Conservation (phyloP, 1,140 invertebrate species). For the Papilio aristodemus region DNA sequence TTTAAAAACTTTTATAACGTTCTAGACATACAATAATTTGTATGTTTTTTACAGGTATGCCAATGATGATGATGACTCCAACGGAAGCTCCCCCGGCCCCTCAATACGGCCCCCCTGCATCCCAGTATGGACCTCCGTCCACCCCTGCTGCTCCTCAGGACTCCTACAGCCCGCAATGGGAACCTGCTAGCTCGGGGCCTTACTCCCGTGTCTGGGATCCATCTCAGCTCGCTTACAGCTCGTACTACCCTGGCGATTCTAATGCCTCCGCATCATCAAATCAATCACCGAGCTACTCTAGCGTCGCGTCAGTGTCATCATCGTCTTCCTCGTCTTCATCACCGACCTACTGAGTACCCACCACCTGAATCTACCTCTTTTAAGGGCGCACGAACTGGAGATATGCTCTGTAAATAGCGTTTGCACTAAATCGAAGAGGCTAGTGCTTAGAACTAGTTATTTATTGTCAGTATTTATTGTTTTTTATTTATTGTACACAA, state of each 20-base stretch:
- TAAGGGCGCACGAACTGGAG: conserved; percentile 3
- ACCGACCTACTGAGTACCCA: conserved; percentile 52
- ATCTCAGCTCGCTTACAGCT: conserved; percentile 87
- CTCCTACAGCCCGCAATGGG: conserved; percentile 86
- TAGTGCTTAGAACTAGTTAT: conserved; percentile 70
- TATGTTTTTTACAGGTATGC: conserved; percentile 81
- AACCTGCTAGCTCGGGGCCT: conserved; percentile 84
- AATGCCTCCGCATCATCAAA: conserved; percentile 79
- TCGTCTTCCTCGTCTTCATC: conserved; percentile 66
- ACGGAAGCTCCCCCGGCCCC: conserved; percentile 79
- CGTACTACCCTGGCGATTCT: conserved; percentile 85
- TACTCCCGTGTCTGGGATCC: conserved; percentile 88
- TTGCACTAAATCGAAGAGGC: conserved; percentile 57
- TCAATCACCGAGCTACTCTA: conserved; percentile 79
- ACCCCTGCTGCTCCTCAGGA: conserved; percentile 83
- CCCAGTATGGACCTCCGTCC: conserved; percentile 83
- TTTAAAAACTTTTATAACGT: neutral
- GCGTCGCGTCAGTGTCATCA: conserved; percentile 77
- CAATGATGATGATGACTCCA: conserved; percentile 87
- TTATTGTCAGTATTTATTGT: conserved; percentile 75
- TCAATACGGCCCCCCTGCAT: conserved; percentile 74
- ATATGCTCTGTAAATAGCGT: conserved; percentile 56
- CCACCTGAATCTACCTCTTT: conserved; percentile 54
- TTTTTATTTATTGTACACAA: conserved; percentile 75
- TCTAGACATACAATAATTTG: neutral